Evolutionary conservation across 2,113 vertebrate species (phyloP), one percentile per base, ranked within the genome.

Genomic region (Coreoperca whiteheadi): DNA sequence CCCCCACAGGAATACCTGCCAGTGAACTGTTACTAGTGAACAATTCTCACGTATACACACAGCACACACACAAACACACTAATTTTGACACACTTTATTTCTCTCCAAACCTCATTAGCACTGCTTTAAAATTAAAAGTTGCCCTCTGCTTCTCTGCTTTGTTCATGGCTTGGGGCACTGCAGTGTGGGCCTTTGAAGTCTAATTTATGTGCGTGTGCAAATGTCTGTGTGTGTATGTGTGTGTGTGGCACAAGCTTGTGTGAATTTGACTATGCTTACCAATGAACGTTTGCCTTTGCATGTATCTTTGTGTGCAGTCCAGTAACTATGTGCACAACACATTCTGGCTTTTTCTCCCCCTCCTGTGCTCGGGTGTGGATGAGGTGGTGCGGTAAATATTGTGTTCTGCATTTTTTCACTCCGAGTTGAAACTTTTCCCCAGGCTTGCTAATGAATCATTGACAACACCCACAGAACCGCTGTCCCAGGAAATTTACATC

Each of bases 401-500:
- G 76, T 32, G 57, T 82, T 77, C 53, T 81, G 83, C 59, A 48
- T 66, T 89, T 92, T 76, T 77, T 63, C 37, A 3, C 74, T 69
- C 3, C 1, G 2, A 69, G 69, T 63, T 79, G 61, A 83, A 48
- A 81, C 50, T 61, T 72, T 67, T 81, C 82, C 81, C 23, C 80
- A 4, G 83, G 88, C 85, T 34, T 28, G n/a, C 85, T 83, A 89
- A 92, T 92, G 87, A 93, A 91, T 94, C 88, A 90, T 85, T 89
- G 84, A 93, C 74, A 70, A 83, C 88, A 81, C 88, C 88, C 89
- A 89, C 77, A 37, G 87, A 92, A 89, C 71, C 34, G 69, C 85
- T 71, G 85, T 92, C 89, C 87, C 65, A 86, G 84, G 91, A 92
- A 90, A 90, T 91, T 79, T 85, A 88, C 90, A 88, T 93, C 88